phyloP scores from a whole-genome alignment of 2,113 vertebrate species.

The Heterocephalus glaber region DNA sequence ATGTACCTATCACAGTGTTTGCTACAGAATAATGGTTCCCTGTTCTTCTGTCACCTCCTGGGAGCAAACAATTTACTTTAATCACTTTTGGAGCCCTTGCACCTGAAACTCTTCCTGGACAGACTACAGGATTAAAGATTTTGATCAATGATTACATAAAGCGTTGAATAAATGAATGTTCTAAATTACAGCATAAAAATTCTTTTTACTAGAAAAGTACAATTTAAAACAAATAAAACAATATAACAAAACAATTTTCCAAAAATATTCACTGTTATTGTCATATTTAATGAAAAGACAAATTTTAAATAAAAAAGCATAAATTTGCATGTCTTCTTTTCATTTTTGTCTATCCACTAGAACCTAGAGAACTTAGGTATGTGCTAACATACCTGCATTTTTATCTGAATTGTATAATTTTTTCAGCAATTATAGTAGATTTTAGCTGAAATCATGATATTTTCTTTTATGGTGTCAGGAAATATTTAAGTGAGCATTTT shows the following conservation, averaged over 20 bases:
- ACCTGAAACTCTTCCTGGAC: neutral
- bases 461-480: constrained; percentile 28
- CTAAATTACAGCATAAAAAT: neutral
- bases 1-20: neutral
- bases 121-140: neutral
- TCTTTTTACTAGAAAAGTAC: neutral
- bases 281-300: neutral
- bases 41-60: neutral
- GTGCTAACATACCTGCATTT: neutral
- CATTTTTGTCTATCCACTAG: neutral
- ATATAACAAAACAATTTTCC: neutral
- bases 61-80: neutral
- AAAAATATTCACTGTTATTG: neutral
- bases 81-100: neutral
- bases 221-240: neutral
- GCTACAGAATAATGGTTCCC: neutral
- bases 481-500: constrained; percentile 19
- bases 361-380: neutral
- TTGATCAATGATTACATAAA: neutral
- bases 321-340: neutral
- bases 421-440: neutral
- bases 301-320: neutral
- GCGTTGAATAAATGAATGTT: neutral
- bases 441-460: constrained; percentile 1
- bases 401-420: neutral